phyloP scores from a whole-genome alignment of 2,888 invertebrate genomes.

The Erebia palarica region DNA sequence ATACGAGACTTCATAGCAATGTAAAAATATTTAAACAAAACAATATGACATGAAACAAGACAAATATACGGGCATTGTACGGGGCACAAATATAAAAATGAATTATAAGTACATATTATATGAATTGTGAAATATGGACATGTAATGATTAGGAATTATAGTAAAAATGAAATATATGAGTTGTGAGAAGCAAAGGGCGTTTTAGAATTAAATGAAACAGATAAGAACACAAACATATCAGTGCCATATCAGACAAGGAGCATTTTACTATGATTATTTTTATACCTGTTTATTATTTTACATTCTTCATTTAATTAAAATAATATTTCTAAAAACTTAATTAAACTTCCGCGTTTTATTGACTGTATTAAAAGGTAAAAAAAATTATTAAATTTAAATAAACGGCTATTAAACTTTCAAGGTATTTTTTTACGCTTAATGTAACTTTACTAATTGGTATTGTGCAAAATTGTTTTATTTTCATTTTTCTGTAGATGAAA shows the following conservation, averaged over 20 bases:
- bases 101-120: background rate
- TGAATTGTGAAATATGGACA: too few species aligned
- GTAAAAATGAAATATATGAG: background rate
- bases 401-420: too few species aligned
- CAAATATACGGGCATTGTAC: background rate
- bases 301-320: background rate
- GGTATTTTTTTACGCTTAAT: too few species aligned
- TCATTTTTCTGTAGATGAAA: background rate
- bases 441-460: too few species aligned
- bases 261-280: conserved; percentile 36
- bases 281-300: too few species aligned
- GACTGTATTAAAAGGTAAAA: background rate
- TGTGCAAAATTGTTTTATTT: too few species aligned
- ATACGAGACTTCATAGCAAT: background rate
- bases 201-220: background rate
- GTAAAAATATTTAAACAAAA: background rate
- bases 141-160: background rate
- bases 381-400: background rate
- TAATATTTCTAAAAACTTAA: too few species aligned
- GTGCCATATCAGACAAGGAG: conserved; percentile 62
- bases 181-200: conserved; percentile 26
- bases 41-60: background rate
- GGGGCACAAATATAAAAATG: background rate
- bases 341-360: conserved; percentile 22
- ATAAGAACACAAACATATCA: conserved; percentile 31